Base-by-base conservation (phyloP, 2,888 invertebrate species). In the Zootermopsis nevadensis region DNA sequence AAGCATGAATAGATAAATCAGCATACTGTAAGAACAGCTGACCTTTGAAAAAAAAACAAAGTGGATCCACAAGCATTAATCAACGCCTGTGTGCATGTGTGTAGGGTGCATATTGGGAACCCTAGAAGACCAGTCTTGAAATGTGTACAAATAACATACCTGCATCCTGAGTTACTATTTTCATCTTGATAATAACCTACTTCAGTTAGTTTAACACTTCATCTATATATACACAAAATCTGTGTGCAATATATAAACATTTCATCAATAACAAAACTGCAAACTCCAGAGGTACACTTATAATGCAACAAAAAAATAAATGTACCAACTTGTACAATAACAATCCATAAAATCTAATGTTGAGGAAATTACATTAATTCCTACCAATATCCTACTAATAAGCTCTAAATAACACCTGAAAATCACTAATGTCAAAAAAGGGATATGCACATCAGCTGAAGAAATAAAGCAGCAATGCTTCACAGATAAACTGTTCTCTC, bases 51-150 rank as follows among this genome's bases (percentile, higher is more conserved):
- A 53, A 27, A 60, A 4, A 42, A 53, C 53, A 77, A 60, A 79
- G 79, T 79, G 30, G 38, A 79, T 79, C 38, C 79, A 35, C 79
- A 79, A 53, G 79, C 79, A 53, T 33, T 15, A 38, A 19, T 77
- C 77, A 53, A 31, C 35, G 60, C 79, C 55, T 79, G 55, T 30
- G 1, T 79, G 53, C 79, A 38, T 19, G 24, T n/a, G n/a, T 60
- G 60, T 60, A n/a, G n/a, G 4, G 27, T 60, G 60, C 60, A 60
- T 7, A n/a, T 15, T 10, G 15, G 60, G n/a, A 27, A 60, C 8
- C 60, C 7, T n/a, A 27, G 60, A 27, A 27, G n/a, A 60, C 60
- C n/a, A 60, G 60, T 60, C 60, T 15, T 48, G 19, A 12, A n/a
- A 42, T 42, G 42, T 15, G 15, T 42, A 42, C 6, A 6, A 4